Conservation (phyloP, 1,140 invertebrate species). For the Planococcus citri region DNA sequence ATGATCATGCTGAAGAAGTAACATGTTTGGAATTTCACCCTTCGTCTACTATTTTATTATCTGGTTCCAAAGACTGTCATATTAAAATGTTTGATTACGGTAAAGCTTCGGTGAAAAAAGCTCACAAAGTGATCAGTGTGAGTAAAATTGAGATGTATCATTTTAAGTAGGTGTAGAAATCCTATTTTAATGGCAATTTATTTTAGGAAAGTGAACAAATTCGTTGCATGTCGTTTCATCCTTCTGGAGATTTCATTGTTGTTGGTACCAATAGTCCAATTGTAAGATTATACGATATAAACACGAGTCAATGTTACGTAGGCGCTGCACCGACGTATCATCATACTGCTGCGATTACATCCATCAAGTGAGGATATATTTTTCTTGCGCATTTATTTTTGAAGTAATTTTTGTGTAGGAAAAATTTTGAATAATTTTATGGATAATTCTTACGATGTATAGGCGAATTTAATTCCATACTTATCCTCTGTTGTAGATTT, state of each 20-base stretch:
- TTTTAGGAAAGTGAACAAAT: constrained; percentile 73
- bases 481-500: too few species aligned
- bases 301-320: constrained; percentile 91
- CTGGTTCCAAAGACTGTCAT: constrained; percentile 84
- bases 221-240: constrained; percentile 82
- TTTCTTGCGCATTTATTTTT: background rate
- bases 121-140: constrained; percentile 81
- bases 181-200: constrained; percentile 11
- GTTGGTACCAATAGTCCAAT: constrained; percentile 87
- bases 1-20: constrained; percentile 96
- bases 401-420: too few species aligned
- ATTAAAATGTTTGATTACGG: constrained; percentile 96
- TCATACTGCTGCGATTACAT: constrained; percentile 74
- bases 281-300: constrained; percentile 85
- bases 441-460: background rate
- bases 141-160: constrained; percentile 27
- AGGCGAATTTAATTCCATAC: constrained; percentile 25
- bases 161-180: constrained; percentile 11
- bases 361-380: constrained; percentile 52
- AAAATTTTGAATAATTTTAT: background rate
- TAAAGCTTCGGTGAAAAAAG: constrained; percentile 95
- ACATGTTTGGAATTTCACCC: constrained; percentile 96
- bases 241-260: constrained; percentile 83
- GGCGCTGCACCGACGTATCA: constrained; percentile 82
- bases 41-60: constrained; percentile 78